Evolutionary conservation across 2,113 vertebrate genomes (phyloP).

Genomic region (Nanger granti): DNA sequence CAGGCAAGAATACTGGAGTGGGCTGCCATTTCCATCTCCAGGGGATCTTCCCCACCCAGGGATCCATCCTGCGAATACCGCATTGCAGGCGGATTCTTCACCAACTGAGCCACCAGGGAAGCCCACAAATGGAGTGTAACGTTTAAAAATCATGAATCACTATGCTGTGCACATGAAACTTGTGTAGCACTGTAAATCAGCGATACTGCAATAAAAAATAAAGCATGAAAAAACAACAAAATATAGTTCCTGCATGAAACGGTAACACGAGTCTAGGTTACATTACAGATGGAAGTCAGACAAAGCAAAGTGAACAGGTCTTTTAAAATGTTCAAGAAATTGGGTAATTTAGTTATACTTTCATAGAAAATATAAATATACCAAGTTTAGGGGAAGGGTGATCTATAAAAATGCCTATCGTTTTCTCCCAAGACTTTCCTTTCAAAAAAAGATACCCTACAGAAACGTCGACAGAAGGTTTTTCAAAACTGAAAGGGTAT

Average conservation of each 20-base stretch:
- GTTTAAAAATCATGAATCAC: not conserved
- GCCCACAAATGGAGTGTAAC: not conserved
- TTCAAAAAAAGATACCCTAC: not conserved
- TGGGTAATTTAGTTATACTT: not conserved
- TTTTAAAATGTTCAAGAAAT: not conserved
- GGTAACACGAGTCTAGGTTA: accelerated
- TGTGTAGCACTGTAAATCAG: not conserved
- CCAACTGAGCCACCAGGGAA: not conserved
- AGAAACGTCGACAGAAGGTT: not conserved
- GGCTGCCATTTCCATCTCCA: not conserved
- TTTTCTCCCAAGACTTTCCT: not conserved
- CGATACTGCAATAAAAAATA: not conserved
- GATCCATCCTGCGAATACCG: not conserved
- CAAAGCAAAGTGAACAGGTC: not conserved
- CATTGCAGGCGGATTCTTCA: not conserved
- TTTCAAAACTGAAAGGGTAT: not conserved
- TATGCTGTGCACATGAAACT: not conserved
- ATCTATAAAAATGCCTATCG: not conserved
- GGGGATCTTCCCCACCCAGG: not conserved
- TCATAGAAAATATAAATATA: not conserved
- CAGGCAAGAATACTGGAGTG: not conserved
- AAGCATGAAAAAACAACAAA: not conserved
- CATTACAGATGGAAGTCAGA: not conserved
- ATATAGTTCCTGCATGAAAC: not conserved
- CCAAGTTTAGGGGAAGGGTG: not conserved